phyloP scores from a whole-genome alignment of 2,888 invertebrate species.

The Polyommatus icarus region DNA sequence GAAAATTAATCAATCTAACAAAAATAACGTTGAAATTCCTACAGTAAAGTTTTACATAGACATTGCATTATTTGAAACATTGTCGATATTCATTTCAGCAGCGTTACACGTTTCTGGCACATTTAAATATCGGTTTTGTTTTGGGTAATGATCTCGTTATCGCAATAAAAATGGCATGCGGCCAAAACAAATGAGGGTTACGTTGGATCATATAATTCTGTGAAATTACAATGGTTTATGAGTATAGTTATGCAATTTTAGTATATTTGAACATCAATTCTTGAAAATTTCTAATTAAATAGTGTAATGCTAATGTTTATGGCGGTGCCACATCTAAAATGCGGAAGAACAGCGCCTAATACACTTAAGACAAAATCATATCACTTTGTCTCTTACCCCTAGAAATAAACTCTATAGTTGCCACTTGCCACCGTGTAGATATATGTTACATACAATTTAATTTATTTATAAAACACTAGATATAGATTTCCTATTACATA shows the following conservation, averaged over 20 bases:
- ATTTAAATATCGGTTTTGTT: background rate
- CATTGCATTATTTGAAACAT: background rate
- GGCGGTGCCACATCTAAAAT: too few species aligned
- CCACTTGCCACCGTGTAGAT: too few species aligned
- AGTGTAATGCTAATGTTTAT: too few species aligned
- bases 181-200: constrained; percentile 11
- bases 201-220: background rate
- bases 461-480: too few species aligned
- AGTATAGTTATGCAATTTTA: background rate
- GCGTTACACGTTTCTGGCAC: background rate
- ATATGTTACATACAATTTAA: too few species aligned
- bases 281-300: too few species aligned
- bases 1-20: background rate
- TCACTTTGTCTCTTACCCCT: too few species aligned
- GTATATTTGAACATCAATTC: too few species aligned
- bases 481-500: background rate
- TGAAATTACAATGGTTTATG: background rate
- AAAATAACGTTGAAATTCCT: background rate
- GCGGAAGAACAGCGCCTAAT: too few species aligned
- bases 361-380: too few species aligned
- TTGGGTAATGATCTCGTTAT: constrained; percentile 3
- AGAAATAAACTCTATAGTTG: too few species aligned
- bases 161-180: constrained; percentile 20
- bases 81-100: background rate
- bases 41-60: background rate